These are phyloP conservation scores for Micoletzkya japonica DNA, from an alignment of 2,888 invertebrate genomes.

Conservation along the genomic window DNA sequence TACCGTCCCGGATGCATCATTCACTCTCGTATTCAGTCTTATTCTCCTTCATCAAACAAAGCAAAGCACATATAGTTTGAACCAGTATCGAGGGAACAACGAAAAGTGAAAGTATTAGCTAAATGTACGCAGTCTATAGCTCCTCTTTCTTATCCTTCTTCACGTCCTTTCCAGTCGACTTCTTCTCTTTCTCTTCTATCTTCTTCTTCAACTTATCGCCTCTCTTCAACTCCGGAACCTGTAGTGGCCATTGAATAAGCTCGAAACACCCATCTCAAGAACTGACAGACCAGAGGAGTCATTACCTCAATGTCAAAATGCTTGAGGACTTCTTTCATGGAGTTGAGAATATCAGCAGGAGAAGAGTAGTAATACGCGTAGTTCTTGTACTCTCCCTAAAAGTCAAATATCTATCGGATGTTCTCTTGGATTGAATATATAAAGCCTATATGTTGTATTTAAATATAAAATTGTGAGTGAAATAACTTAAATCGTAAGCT, in stretches of 20 bases:
- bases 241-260: conserved; percentile 10
- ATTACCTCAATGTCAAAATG: conserved; percentile 54
- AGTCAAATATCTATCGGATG: background rate
- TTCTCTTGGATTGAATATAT: too few species aligned
- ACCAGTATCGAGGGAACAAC: conserved; percentile 30
- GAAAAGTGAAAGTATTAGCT: too few species aligned
- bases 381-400: conserved; percentile 60
- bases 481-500: background rate
- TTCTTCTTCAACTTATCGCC: conserved; percentile 57
- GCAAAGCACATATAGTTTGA: conserved; percentile 12
- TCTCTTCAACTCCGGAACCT: conserved; percentile 53
- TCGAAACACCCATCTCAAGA: background rate
- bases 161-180: conserved; percentile 42
- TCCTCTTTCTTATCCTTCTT: conserved; percentile 36
- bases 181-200: conserved; percentile 44
- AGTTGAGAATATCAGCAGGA: conserved; percentile 62
- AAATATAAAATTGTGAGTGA: too few species aligned
- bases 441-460: too few species aligned
- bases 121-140: conserved; percentile 18
- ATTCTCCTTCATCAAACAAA: conserved; percentile 22
- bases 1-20: too few species aligned
- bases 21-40: conserved; percentile 26
- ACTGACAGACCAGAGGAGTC: background rate
- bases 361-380: conserved; percentile 64
- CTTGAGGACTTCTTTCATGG: conserved; percentile 60